phyloP scores from a whole-genome alignment of 2,888 invertebrate species.

The Epinotia brunnichana region DNA sequence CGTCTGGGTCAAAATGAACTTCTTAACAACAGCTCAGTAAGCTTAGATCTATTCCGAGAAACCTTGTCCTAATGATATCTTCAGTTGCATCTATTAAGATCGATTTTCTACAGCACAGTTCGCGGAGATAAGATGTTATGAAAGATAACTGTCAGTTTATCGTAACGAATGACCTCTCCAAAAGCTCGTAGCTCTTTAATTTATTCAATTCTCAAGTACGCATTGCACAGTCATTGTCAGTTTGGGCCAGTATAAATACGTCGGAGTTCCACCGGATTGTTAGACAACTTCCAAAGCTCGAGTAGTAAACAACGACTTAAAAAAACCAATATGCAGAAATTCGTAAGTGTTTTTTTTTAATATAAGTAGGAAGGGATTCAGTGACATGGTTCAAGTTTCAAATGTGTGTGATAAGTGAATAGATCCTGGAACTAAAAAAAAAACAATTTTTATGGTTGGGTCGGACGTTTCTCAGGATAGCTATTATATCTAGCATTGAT shows the following conservation, averaged over 20 bases:
- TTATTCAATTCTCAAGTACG: conserved; percentile 67
- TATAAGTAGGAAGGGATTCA: not conserved
- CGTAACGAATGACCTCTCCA: conserved; percentile 54
- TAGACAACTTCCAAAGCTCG: conserved; percentile 67
- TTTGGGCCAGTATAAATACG: conserved; percentile 71
- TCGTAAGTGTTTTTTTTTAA: conserved; percentile 65
- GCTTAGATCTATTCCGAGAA: not conserved
- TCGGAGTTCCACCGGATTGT: conserved; percentile 53
- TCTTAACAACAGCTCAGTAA: not conserved
- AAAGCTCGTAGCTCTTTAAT: conserved; percentile 54
- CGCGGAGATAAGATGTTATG: not conserved
- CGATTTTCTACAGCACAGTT: not conserved
- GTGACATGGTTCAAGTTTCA: not conserved
- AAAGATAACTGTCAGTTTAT: conserved; percentile 20
- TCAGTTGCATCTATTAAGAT: not conserved
- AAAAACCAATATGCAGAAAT: conserved; percentile 65
- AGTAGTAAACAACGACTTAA: conserved; percentile 55
- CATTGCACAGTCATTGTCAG: conserved; percentile 63
- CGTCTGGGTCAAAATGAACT: not conserved
- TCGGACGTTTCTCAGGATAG: too few relatives aligned
- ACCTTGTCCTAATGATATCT: not conserved
- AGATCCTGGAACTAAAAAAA: conserved; percentile 4
- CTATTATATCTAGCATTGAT: too few relatives aligned
- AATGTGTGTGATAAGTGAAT: not conserved
- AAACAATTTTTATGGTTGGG: too few relatives aligned